Conservation (phyloP, 2,888 invertebrate species). For the Sceliomorpha sp. region DNA sequence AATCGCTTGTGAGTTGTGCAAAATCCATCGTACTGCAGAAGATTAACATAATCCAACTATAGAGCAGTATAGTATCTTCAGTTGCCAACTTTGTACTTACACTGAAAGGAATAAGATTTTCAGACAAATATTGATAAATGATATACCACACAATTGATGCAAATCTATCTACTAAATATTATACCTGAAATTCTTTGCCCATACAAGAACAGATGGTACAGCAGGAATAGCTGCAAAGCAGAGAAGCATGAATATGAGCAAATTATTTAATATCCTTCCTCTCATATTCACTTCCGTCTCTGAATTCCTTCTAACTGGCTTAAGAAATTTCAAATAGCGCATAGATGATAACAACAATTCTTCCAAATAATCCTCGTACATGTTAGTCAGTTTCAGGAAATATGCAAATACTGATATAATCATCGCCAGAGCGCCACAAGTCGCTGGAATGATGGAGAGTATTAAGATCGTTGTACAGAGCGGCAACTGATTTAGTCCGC, state of each 20-base stretch:
- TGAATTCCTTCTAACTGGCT: constrained; percentile 71
- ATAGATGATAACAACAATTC: constrained; percentile 82
- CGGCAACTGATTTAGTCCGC: constrained; percentile 86
- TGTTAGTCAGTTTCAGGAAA: constrained; percentile 84
- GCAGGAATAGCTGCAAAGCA: constrained; percentile 85
- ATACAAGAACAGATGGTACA: constrained; percentile 87
- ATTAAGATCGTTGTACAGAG: constrained; percentile 85
- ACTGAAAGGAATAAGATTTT: constrained; percentile 64
- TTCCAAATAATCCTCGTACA: constrained; percentile 89
- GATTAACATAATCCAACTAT: constrained; percentile 71
- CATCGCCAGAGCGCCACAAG: constrained; percentile 89
- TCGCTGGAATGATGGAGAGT: constrained; percentile 84
- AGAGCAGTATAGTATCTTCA: constrained; percentile 70
- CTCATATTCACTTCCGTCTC: no score
- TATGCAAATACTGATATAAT: constrained; percentile 73
- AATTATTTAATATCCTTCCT: constrained; percentile 85
- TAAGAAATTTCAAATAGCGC: constrained; percentile 79
- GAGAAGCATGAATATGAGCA: constrained; percentile 87
- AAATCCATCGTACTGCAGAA: constrained; percentile 66
- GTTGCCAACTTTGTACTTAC: constrained; percentile 68
- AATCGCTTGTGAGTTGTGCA: constrained; percentile 63
- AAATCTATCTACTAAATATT: no score
- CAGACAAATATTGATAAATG: constrained; percentile 10
- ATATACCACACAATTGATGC: no score
- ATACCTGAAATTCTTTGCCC: constrained; percentile 90